Conservation (phyloP, 2,888 invertebrate genomes). For the Mystacides longicornis region DNA sequence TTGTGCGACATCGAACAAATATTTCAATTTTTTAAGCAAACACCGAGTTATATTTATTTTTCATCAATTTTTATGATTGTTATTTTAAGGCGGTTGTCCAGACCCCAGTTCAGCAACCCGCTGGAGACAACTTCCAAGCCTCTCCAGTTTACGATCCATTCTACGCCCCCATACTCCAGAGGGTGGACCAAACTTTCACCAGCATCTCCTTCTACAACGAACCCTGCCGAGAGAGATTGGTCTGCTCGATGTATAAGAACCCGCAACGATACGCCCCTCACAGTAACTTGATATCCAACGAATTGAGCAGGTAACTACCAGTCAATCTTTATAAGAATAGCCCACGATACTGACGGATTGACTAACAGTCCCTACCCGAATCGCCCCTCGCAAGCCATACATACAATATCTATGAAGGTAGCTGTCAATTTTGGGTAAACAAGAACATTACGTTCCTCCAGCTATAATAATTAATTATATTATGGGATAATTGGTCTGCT, state of each 20-base stretch:
- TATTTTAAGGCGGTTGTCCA: neutral
- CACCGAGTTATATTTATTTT: neutral
- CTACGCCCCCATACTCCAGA: constrained; percentile 72
- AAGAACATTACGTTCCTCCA: too few species aligned
- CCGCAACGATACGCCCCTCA: constrained; percentile 76
- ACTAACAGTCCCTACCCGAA: too few species aligned
- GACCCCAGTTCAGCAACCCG: neutral
- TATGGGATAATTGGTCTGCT: too few species aligned
- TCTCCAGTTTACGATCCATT: constrained; percentile 47
- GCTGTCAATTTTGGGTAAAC: too few species aligned
- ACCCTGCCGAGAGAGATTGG: constrained; percentile 68
- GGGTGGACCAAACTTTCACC: constrained; percentile 65
- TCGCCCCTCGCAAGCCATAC: too few species aligned
- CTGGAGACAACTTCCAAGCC: neutral
- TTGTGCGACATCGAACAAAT: neutral
- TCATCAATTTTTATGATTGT: too few species aligned
- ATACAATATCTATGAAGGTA: too few species aligned
- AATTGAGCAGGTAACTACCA: constrained; percentile 85
- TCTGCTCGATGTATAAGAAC: constrained; percentile 79
- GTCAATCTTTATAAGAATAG: too few species aligned
- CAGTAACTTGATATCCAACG: constrained; percentile 79
- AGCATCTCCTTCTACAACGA: constrained; percentile 65
- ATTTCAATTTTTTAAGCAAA: neutral
- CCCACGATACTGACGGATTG: too few species aligned
- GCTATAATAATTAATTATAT: too few species aligned